Conservation (phyloP, 30 jellyfish, hydroid and myxozoan species). For the Pelagia noctiluca region DNA sequence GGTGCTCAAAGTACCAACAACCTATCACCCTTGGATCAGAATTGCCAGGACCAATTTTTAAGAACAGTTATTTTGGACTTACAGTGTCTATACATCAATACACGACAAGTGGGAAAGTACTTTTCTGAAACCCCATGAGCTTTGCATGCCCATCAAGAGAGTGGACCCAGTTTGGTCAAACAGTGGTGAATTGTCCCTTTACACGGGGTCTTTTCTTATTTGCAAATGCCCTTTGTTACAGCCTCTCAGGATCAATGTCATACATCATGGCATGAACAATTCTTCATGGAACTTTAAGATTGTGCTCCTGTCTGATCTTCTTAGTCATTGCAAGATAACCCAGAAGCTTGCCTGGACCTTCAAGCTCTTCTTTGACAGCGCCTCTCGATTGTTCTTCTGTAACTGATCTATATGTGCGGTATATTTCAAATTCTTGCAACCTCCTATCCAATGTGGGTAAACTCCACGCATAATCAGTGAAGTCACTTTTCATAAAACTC, state of each 20-base stretch:
- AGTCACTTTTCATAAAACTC: constrained; percentile 45
- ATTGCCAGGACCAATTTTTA: constrained; percentile 21
- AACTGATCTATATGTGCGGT: constrained; percentile 15
- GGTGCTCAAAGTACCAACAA: constrained; percentile 18
- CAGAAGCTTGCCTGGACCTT: too few relatives aligned
- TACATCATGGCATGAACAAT: constrained; percentile 30
- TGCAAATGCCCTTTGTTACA: neutral
- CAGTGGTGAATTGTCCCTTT: constrained; percentile 11
- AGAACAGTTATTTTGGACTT: constrained; percentile 6
- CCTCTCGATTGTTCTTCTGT: too few relatives aligned
- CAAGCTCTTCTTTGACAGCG: too few relatives aligned
- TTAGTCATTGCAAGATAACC: constrained; percentile 61
- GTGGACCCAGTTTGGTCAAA: constrained; percentile 29
- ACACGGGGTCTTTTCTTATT: constrained; percentile 8
- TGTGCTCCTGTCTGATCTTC: too few relatives aligned
- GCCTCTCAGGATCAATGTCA: constrained; percentile 12
- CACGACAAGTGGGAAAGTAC: constrained; percentile 25
- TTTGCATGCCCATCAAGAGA: too few relatives aligned
- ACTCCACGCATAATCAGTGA: constrained; percentile 57
- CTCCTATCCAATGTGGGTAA: too few relatives aligned
- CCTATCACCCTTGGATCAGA: constrained; percentile 38
- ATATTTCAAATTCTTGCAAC: too few relatives aligned
- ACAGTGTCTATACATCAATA: constrained; percentile 53
- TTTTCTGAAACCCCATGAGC: constrained; percentile 41
- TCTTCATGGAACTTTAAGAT: constrained; percentile 15